A percentile compares a stretch with the other conserved stretches of the same genome.
Evolutionary conservation across 1,140 invertebrate species (phyloP).

Genomic region (Protaetia brevitarsis): DNA sequence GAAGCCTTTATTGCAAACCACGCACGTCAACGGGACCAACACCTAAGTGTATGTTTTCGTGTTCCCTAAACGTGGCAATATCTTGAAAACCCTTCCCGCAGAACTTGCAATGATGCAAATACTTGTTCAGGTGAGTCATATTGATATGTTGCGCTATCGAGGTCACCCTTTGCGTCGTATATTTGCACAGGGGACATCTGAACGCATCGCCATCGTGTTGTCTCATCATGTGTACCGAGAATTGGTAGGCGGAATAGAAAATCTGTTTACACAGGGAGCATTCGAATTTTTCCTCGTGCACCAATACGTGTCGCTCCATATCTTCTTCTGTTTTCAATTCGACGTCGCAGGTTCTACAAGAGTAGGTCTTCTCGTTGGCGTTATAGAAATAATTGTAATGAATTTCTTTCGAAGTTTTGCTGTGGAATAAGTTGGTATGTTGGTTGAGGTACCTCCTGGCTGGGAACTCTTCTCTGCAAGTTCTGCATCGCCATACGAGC

Average conservation of each 20-base stretch:
- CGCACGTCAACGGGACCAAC: conserved; percentile 76
- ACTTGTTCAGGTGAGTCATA: conserved; percentile 36
- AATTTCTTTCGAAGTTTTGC: conserved; percentile 1
- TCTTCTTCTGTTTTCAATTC: conserved; percentile 35
- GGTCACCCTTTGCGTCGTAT: conserved; percentile 37
- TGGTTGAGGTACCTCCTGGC: conserved; percentile 1
- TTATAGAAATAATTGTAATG: conserved; percentile 36
- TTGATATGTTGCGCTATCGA: conserved; percentile 39
- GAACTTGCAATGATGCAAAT: conserved; percentile 41
- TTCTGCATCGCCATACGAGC: conserved; percentile 16
- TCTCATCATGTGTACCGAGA: conserved; percentile 33
- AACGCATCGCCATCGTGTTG: not conserved
- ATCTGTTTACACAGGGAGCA: conserved; percentile 33
- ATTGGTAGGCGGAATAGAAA: conserved; percentile 32
- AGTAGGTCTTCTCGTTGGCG: conserved; percentile 27
- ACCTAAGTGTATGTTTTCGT: conserved; percentile 57
- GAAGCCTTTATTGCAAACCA: conserved; percentile 68
- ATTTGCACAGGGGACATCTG: conserved; percentile 47
- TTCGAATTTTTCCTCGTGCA: conserved; percentile 36
- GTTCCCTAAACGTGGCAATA: conserved; percentile 42
- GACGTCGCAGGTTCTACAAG: conserved; percentile 38
- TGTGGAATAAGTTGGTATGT: conserved; percentile 16
- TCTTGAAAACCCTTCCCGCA: conserved; percentile 46
- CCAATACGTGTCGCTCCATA: conserved; percentile 37
- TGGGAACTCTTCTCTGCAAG: not conserved